Evolutionary conservation across 2,888 invertebrate genomes (phyloP).

Genomic region (Matsumyia berberina): DNA sequence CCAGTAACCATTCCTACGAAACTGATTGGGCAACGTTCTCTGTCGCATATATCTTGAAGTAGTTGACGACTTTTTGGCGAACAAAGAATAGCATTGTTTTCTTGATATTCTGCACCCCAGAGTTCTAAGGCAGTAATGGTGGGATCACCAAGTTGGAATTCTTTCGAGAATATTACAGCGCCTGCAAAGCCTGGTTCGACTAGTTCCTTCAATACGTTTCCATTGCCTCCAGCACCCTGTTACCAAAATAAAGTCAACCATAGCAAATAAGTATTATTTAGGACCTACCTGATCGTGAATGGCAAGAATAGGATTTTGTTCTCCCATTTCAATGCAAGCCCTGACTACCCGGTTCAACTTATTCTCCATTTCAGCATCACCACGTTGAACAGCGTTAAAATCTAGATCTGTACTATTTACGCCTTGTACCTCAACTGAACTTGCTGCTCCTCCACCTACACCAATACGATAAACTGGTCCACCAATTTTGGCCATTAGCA

Average conservation of each 20-base stretch:
- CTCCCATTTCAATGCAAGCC: constrained; percentile 93
- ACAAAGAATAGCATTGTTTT: constrained; percentile 96
- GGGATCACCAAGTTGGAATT: constrained; percentile 96
- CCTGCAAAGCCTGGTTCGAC: constrained; percentile 94
- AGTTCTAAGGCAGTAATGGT: constrained; percentile 96
- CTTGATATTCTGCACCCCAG: constrained; percentile 99
- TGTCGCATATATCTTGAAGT: constrained; percentile 89
- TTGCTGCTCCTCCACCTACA: constrained; percentile 99
- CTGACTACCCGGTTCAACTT: constrained; percentile 97
- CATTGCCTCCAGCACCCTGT: constrained; percentile 98
- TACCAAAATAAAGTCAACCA: not conserved
- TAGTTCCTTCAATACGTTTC: constrained; percentile 98
- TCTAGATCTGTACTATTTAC: constrained; percentile 94
- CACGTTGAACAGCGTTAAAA: constrained; percentile 96
- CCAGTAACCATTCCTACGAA: constrained; percentile 97
- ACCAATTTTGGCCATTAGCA: constrained; percentile 97
- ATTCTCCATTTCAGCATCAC: constrained; percentile 99
- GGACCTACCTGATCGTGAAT: constrained; percentile 94
- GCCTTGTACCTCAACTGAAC: constrained; percentile 97
- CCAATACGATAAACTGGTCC: constrained; percentile 99
- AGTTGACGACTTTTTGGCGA: constrained; percentile 87
- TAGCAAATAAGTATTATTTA: not conserved
- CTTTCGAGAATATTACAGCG: constrained; percentile 93
- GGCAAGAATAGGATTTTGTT: constrained; percentile 94
- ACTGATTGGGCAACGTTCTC: constrained; percentile 96